phyloP scores from a whole-genome alignment of 35 echinoderm and acorn worm genomes.

The Apostichopus californicus region DNA sequence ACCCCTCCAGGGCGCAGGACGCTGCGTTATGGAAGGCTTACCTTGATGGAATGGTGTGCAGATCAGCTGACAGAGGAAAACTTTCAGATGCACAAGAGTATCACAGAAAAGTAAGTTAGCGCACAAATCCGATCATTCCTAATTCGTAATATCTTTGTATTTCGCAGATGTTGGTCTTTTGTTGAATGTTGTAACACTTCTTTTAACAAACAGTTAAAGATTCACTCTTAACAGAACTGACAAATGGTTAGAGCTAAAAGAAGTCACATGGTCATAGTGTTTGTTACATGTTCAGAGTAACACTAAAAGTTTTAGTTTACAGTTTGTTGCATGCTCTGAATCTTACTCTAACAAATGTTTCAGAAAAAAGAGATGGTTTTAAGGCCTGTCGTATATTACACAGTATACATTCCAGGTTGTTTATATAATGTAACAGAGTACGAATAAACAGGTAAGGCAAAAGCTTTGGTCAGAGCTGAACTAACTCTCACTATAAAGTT shows the following conservation, averaged over 20 bases:
- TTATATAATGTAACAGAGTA: too few species aligned
- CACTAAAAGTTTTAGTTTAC: too few species aligned
- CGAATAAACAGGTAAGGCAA: neutral
- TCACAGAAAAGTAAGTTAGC: conserved; percentile 23
- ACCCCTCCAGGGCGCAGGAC: conserved; percentile 7
- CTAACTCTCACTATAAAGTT: neutral
- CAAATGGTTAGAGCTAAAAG: too few species aligned
- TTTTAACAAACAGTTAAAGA: too few species aligned
- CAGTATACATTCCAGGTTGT: too few species aligned
- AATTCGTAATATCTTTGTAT: neutral
- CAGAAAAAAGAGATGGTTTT: neutral
- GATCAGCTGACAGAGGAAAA: conserved; percentile 19
- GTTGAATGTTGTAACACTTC: too few species aligned
- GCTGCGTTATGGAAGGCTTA: conserved; percentile 2
- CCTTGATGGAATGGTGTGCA: conserved; percentile 23
- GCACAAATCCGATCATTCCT: neutral
- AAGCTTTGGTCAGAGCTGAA: neutral
- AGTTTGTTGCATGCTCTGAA: too few species aligned
- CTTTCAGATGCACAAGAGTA: conserved; percentile 20
- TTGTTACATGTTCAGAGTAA: too few species aligned
- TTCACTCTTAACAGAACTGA: too few species aligned
- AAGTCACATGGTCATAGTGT: too few species aligned
- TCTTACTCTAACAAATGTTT: too few species aligned
- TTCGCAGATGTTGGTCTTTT: neutral
- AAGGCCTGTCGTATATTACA: too few species aligned